A percentile compares a stretch with the other conserved stretches of the same genome.
phyloP scores from a whole-genome alignment of 2,888 invertebrate species.

The Diloba caeruleocephala region DNA sequence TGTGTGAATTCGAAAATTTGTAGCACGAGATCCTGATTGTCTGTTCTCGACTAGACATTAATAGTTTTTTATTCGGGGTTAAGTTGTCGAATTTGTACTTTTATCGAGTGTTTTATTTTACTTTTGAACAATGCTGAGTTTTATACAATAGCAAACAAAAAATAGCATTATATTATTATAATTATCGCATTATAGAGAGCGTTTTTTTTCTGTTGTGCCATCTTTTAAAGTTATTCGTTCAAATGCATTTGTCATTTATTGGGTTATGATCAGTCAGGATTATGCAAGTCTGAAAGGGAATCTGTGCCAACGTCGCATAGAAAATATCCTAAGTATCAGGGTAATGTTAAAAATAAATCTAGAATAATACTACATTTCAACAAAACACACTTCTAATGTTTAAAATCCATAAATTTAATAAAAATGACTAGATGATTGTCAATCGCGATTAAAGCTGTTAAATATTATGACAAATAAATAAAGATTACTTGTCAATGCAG shows the following conservation, averaged over 20 bases:
- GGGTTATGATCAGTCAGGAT: slow-evolving; percentile 9
- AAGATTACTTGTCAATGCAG: neutral
- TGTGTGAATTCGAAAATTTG: slow-evolving; percentile 61
- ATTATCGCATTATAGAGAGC: too few species aligned
- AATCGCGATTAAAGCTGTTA: slow-evolving; percentile 28
- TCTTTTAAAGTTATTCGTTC: too few species aligned
- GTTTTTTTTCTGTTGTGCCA: slow-evolving; percentile 1
- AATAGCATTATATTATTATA: too few species aligned
- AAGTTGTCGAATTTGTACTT: slow-evolving; percentile 16
- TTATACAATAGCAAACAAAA: too few species aligned
- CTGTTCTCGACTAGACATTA: slow-evolving; percentile 31
- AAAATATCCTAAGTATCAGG: slow-evolving; percentile 77
- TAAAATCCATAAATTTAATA: slow-evolving; percentile 45
- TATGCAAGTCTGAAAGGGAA: slow-evolving; percentile 34
- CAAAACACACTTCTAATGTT: slow-evolving; percentile 49
- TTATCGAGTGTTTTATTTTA: slow-evolving; percentile 1
- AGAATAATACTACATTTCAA: slow-evolving; percentile 50
- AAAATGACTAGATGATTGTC: slow-evolving; percentile 20
- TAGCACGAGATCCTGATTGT: slow-evolving; percentile 27
- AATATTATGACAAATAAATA: too few species aligned
- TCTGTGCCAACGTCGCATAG: slow-evolving; percentile 70
- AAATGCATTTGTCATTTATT: neutral
- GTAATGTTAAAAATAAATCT: slow-evolving; percentile 63
- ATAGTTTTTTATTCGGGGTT: slow-evolving; percentile 18
- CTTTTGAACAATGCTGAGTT: neutral